A percentile compares a stretch with the other conserved stretches of the same genome.
These are phyloP conservation scores for Amia ocellicauda DNA, from an alignment of 2,113 vertebrate species.

Conservation along the genomic window DNA sequence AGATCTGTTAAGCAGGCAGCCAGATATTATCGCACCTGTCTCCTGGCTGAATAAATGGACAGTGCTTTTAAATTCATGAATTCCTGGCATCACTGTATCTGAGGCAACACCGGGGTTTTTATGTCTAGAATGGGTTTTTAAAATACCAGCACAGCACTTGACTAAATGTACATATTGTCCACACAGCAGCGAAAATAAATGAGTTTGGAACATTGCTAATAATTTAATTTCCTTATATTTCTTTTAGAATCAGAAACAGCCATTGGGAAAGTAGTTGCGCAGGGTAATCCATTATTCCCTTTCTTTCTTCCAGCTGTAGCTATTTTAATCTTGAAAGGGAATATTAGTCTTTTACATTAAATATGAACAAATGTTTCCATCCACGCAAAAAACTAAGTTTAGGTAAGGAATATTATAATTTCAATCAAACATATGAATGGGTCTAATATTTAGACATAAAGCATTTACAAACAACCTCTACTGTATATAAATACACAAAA, in stretches of 20 bases:
- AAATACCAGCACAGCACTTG: constrained; percentile 26
- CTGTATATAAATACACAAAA: too few species aligned
- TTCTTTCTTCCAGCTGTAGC: constrained; percentile 18
- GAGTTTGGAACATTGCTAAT: constrained; percentile 21
- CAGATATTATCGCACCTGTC: neutral
- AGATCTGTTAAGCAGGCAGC: neutral
- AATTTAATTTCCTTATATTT: constrained; percentile 21
- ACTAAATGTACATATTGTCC: constrained; percentile 21
- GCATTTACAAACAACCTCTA: too few species aligned
- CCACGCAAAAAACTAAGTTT: too few species aligned
- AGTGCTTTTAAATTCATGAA: constrained; percentile 21
- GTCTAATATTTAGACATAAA: too few species aligned
- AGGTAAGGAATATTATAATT: too few species aligned
- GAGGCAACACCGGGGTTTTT: neutral
- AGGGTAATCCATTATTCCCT: constrained; percentile 15
- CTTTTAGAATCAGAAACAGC: constrained; percentile 3
- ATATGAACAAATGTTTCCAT: constrained; percentile 1
- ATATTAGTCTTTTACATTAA: constrained; percentile 12
- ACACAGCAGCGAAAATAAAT: constrained; percentile 23
- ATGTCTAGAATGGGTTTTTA: neutral
- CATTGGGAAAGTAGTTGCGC: constrained; percentile 22
- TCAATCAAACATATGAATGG: too few species aligned
- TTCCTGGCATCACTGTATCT: neutral
- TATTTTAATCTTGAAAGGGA: constrained; percentile 12
- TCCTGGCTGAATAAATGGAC: neutral